Percentiles rank a stretch among this genome's conserved stretches.
These are phyloP conservation scores for Tapirus indicus DNA, from an alignment of 2,797 vertebrate genomes.

Conservation along the genomic window DNA sequence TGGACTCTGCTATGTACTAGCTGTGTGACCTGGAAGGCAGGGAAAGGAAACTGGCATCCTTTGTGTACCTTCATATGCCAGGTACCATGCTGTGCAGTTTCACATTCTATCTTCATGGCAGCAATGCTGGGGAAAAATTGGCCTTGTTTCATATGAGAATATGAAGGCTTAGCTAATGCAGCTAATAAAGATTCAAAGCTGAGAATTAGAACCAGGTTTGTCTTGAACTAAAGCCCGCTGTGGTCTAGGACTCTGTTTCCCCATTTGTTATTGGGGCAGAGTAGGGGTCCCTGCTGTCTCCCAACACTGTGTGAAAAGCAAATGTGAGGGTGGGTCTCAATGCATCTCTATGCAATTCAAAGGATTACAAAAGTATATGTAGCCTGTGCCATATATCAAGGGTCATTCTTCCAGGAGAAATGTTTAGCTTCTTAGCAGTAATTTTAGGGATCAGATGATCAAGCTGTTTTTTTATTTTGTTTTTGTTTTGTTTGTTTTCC, in stretches of 20 bases:
- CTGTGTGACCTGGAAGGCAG: not conserved
- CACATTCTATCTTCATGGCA: not conserved
- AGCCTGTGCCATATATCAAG: not conserved
- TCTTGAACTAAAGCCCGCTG: not conserved
- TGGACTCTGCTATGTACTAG: not conserved
- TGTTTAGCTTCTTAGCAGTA: not conserved
- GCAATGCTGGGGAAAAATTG: not conserved
- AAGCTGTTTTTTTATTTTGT: not conserved
- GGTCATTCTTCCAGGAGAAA: not conserved
- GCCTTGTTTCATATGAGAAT: not conserved
- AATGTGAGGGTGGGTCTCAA: not conserved
- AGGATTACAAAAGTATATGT: not conserved
- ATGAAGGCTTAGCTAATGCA: not conserved
- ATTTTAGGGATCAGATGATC: conserved; percentile 22
- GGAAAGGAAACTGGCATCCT: not conserved
- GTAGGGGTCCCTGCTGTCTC: not conserved
- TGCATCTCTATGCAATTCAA: not conserved
- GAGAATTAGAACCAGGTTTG: not conserved
- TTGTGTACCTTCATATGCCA: not conserved
- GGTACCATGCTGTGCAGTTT: not conserved
- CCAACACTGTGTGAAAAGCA: not conserved
- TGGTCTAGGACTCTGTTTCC: not conserved
- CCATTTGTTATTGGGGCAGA: not conserved
- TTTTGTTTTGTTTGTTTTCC: conserved; percentile 27
- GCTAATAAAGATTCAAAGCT: conserved; percentile 3